These are phyloP conservation scores for Watsonalla binaria DNA, from an alignment of 2,888 invertebrate genomes.

Conservation along the genomic window DNA sequence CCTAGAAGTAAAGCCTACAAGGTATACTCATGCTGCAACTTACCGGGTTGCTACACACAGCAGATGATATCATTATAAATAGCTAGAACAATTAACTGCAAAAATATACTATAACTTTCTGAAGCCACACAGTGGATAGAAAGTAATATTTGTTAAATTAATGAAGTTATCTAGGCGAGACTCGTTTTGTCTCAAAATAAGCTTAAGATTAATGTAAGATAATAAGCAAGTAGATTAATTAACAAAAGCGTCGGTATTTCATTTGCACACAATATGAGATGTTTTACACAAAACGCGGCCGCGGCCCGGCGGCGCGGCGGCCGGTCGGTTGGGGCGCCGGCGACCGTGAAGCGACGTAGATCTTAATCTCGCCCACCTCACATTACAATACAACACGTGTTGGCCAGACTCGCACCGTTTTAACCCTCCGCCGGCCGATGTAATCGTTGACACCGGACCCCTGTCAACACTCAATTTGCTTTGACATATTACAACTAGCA, in stretches of 20 bases:
- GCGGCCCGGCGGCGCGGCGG: constrained; percentile 8
- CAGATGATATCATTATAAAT: too few relatives aligned
- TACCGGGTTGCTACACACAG: too few relatives aligned
- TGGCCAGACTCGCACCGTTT: constrained; percentile 3
- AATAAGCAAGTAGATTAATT: constrained; percentile 18
- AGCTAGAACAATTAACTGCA: too few relatives aligned
- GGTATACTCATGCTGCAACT: too few relatives aligned
- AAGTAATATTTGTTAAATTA: too few relatives aligned
- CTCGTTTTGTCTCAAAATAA: neutral
- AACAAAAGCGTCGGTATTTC: neutral
- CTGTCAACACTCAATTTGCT: constrained; percentile 19
- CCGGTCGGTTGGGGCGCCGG: constrained; percentile 9
- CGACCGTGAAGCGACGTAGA: constrained; percentile 21
- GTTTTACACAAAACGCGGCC: neutral
- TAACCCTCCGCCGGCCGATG: constrained; percentile 3
- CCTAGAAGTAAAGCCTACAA: too few relatives aligned
- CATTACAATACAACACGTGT: constrained; percentile 1
- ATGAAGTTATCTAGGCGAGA: too few relatives aligned
- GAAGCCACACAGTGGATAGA: too few relatives aligned
- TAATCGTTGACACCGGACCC: constrained; percentile 12
- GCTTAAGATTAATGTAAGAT: constrained; percentile 7
- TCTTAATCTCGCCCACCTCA: constrained; percentile 18
- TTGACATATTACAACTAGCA: constrained; percentile 11
- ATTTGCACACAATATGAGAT: neutral
- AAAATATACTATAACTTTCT: too few relatives aligned